These are phyloP conservation scores for Mormoops blainvillei DNA, from an alignment of 2,113 vertebrate species.

Conservation along the genomic window DNA sequence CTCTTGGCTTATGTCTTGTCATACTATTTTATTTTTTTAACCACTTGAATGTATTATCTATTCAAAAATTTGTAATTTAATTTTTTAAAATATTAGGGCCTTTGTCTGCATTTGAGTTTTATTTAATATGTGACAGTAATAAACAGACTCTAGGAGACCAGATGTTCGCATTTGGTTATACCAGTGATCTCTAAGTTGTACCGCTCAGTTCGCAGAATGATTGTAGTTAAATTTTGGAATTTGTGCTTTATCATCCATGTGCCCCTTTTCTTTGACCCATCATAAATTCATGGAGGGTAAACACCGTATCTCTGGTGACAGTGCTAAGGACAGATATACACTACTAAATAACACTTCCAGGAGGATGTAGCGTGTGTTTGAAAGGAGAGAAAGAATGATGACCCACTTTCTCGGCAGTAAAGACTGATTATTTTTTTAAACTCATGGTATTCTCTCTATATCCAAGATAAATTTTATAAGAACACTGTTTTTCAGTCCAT, in stretches of 20 bases:
- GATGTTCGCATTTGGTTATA: background rate
- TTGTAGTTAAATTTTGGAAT: background rate
- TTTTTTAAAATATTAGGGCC: background rate
- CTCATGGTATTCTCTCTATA: constrained; percentile 34
- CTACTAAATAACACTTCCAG: background rate
- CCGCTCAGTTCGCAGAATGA: background rate
- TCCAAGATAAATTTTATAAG: constrained; percentile 48
- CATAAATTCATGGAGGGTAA: background rate
- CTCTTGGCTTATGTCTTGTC: background rate
- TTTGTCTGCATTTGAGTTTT: constrained; percentile 2
- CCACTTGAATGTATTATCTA: too few species aligned
- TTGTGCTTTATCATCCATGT: background rate
- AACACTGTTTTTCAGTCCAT: constrained; percentile 55
- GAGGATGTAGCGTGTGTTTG: background rate
- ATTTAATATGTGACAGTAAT: background rate
- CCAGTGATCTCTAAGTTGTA: background rate
- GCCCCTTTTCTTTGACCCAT: background rate
- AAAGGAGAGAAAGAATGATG: constrained; percentile 25
- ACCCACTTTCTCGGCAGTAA: constrained; percentile 46
- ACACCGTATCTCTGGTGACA: background rate
- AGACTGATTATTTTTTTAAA: constrained; percentile 54
- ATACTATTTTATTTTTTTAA: background rate
- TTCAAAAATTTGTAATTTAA: background rate
- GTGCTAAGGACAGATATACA: background rate
- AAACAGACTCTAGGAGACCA: background rate